Conservation (phyloP, 2,113 vertebrate genomes). For the Toxotes jaculatrix region DNA sequence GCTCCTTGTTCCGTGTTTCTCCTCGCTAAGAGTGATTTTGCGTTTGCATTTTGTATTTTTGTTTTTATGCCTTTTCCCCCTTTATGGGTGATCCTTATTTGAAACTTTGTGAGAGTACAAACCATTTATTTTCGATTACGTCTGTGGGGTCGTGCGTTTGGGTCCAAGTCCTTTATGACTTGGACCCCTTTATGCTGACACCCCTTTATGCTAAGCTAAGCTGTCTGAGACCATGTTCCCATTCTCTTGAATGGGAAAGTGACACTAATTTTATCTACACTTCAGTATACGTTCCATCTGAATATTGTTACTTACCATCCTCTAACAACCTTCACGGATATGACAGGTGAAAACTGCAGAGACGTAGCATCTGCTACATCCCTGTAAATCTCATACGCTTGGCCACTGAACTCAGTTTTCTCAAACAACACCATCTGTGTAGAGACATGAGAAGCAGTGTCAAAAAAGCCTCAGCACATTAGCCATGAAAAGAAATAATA, state of each 20-base stretch:
- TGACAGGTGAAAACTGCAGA: constrained; percentile 86
- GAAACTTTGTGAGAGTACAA: too few species aligned
- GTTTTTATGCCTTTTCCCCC: too few species aligned
- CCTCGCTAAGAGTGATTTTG: too few species aligned
- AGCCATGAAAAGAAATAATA: not conserved
- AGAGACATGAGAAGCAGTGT: constrained; percentile 23
- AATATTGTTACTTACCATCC: constrained; percentile 89
- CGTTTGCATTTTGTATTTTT: too few species aligned
- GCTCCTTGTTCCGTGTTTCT: too few species aligned
- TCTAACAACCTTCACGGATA: constrained; percentile 90
- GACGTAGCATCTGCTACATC: constrained; percentile 88
- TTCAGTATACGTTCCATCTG: not conserved
- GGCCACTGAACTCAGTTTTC: constrained; percentile 82
- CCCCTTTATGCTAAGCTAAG: not conserved
- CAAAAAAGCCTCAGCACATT: constrained; percentile 1
- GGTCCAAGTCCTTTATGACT: too few species aligned
- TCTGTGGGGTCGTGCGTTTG: too few species aligned
- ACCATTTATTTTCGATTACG: too few species aligned
- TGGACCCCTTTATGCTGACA: not conserved
- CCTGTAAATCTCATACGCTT: constrained; percentile 87
- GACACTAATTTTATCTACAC: constrained; percentile 22
- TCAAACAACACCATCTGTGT: constrained; percentile 89
- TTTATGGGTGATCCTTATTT: too few species aligned
- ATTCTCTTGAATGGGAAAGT: not conserved
- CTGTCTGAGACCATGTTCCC: too few species aligned